A percentile compares a stretch with the other conserved stretches of the same genome.
phyloP scores from a whole-genome alignment of 2,113 vertebrate species.

The Nanorana parkeri region DNA sequence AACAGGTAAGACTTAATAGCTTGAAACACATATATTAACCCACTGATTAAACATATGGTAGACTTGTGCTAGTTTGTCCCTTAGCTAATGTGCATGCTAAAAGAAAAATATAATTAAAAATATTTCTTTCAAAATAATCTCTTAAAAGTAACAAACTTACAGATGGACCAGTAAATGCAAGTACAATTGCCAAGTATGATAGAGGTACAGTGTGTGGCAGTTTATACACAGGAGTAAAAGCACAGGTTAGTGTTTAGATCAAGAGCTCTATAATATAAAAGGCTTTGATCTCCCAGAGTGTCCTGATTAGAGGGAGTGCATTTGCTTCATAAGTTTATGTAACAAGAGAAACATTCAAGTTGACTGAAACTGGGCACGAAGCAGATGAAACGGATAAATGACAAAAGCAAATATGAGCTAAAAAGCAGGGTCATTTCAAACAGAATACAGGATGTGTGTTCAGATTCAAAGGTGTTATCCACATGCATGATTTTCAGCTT shows the following conservation, averaged over 20 bases:
- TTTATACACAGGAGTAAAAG: background rate
- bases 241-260: background rate
- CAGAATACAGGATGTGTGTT: slow-evolving; percentile 59
- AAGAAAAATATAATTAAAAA: no score
- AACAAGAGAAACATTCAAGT: slow-evolving; percentile 30
- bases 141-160: no score
- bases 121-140: no score
- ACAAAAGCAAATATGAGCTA: slow-evolving; percentile 49
- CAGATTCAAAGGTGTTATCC: slow-evolving; percentile 58
- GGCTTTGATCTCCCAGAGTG: slow-evolving; percentile 20
- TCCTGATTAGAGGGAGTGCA: slow-evolving; percentile 37
- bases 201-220: background rate
- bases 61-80: no score
- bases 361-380: slow-evolving; percentile 39
- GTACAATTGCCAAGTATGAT: background rate
- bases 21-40: no score
- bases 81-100: no score
- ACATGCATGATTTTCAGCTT: slow-evolving; percentile 57
- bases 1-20: no score
- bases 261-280: background rate
- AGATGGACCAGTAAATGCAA: no score
- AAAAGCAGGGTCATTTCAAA: slow-evolving; percentile 41
- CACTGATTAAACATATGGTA: no score
- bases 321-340: slow-evolving; percentile 41
- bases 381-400: slow-evolving; percentile 58